Conservation (phyloP, 2,113 vertebrate genomes). For the Pituophis catenifer region DNA sequence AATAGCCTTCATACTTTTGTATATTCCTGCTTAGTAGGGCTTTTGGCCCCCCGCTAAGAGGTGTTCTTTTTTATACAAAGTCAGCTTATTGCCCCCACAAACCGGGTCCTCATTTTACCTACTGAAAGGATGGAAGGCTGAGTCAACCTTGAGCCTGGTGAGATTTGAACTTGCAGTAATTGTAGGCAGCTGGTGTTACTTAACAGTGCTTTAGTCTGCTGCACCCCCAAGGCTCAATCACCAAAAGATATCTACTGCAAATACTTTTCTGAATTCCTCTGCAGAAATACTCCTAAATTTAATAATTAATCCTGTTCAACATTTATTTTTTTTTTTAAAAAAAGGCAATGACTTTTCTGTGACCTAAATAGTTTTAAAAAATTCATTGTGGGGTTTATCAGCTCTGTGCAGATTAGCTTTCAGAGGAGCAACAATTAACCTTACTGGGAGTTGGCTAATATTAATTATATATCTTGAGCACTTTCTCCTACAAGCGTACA, state of each 20-base stretch:
- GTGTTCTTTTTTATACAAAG: too few species aligned
- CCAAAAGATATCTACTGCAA: constrained; percentile 70
- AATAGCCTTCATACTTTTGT: too few species aligned
- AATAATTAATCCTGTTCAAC: constrained; percentile 63
- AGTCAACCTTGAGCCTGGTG: too few species aligned
- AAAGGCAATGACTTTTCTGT: constrained; percentile 74
- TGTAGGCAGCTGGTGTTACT: too few species aligned
- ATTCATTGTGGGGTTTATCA: constrained; percentile 72
- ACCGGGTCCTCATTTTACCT: too few species aligned
- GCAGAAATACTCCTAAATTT: constrained; percentile 71
- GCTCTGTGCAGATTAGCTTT: constrained; percentile 70
- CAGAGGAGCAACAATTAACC: constrained; percentile 73
- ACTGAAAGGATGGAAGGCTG: too few species aligned
- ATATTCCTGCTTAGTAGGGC: too few species aligned
- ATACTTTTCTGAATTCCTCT: constrained; percentile 66
- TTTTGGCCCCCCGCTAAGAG: too few species aligned
- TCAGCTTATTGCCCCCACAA: too few species aligned
- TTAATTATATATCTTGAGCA: constrained; percentile 64
- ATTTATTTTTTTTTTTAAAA: constrained; percentile 62
- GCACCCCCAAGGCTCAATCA: background rate
- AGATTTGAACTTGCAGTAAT: too few species aligned
- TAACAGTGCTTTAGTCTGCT: too few species aligned
- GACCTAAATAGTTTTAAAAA: constrained; percentile 71
- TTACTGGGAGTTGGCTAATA: constrained; percentile 65
- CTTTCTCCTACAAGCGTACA: constrained; percentile 45